Base-by-base conservation (phyloP, 2,113 vertebrate genomes). In the Corydoras sp. region DNA sequence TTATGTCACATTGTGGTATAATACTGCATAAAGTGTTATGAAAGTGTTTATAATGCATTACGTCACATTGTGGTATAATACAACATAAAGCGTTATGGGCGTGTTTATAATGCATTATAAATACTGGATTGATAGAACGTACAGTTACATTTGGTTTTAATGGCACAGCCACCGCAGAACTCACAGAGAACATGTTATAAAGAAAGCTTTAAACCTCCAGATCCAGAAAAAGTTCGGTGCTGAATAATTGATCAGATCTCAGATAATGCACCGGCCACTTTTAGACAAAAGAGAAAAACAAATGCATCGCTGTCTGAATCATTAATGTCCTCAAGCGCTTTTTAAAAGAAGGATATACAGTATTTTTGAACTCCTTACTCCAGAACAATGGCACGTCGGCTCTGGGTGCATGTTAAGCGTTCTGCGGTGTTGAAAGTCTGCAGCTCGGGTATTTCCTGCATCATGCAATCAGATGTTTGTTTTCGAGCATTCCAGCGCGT, bases 181-280 rank as follows among this genome's bases (percentile, higher is more conserved):
- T 12, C 51, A 53, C 10, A 53, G 9, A 53, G 13, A 53, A 53
- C 51, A 53, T 3, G 13, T 53, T 53, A 3, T 53, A 14, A 14
- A 3, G 51, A 61, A 9, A 3, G 32, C 18, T 67, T 55, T 13
- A 65, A 30, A 48, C 29, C 32, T 48, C 24, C 48, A 49, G 62
- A 54, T 31, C 62, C 58, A 43, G 32, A 9, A 51, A 61, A 61
- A 3, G 15, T 81, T 77, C 71, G 66, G 58, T 66, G 8, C 35
- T 59, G 73, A 71, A 73, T 82, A 79, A 83, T 83, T 71, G 4
- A 84, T 79, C 79, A 79, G 69, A 78, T 35, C 31, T 62, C n/a
- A 75, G 79, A 81, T 86, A 79, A 81, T 81, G 81, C 83, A 80
- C 35, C 76, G 81, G 76, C 82, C 83, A 81, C 82, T 84, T 82